Evolutionary conservation across 2,888 invertebrate genomes (phyloP), one percentile per base, ranked within the genome.

Genomic region (Aleiodes testaceus): DNA sequence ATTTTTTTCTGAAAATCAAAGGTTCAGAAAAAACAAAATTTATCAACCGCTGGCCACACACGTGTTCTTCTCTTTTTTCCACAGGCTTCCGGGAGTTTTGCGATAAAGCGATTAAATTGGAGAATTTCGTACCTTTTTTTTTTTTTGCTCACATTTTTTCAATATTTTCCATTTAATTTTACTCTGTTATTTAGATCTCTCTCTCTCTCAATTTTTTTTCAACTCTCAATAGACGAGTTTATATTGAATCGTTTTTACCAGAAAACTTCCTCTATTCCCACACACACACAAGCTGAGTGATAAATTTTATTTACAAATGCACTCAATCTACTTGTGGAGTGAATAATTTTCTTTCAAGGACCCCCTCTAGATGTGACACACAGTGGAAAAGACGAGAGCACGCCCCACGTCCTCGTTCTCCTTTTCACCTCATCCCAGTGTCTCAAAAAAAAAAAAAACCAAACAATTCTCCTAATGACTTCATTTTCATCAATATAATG

Each of bases 271-370:
- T 26, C 26, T 26, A 26, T 26, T 26, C 5, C 26, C 26, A 26
- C n/a, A n/a, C n/a, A n/a, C n/a, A n/a, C n/a, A n/a, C 59, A 4
- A 18, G 7, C 59, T 42, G 20, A 53, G 9, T 42, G 36, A 61
- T 18, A 44, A 44, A 69, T 69, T 47, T 64, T 69, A 66, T 69
- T 66, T 66, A 63, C 44, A 26, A 65, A 65, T 53, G 72, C 73
- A 75, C 74, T 74, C 75, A 78, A 79, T 82, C 79, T 79, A 44
- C 76, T 77, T 81, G 79, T 77, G 42, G 44, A 77, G 76, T 76
- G 80, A 82, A 83, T 80, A 79, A 83, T 81, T 81, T 74, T 77
- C 71, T 72, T 78, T 83, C 81, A 82, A 84, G 83, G 82, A 83
- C 82, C 73, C 42, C 66, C 75, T 75, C 77, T 80, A 79, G 79